These are phyloP conservation scores for Galagoides demidoff DNA, from an alignment of 2,797 vertebrate species.

Conservation along the genomic window DNA sequence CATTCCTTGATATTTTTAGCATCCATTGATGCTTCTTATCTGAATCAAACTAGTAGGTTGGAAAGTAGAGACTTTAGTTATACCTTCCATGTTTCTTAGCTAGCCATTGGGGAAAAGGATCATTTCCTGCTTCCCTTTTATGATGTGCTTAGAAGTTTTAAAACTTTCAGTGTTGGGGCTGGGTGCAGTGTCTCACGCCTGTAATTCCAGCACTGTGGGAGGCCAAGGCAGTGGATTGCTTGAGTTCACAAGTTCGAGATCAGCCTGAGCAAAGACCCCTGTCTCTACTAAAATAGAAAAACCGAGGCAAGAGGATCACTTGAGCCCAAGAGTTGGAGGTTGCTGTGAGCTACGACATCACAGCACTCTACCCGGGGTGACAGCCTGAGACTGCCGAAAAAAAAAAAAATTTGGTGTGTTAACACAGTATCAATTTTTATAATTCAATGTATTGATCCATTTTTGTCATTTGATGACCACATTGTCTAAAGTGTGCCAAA, in stretches of 20 bases:
- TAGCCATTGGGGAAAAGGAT: not conserved
- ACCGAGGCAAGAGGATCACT: too few species aligned
- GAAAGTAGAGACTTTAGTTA: not conserved
- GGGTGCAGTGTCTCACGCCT: too few species aligned
- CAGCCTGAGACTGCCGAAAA: too few species aligned
- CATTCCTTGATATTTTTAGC: not conserved
- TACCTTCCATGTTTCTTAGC: not conserved
- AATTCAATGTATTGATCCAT: not conserved
- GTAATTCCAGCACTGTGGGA: too few species aligned
- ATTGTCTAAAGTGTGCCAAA: not conserved
- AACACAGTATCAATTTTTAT: not conserved
- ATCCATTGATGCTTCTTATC: not conserved
- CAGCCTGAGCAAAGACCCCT: too few species aligned
- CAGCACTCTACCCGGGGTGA: too few species aligned
- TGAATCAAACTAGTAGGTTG: not conserved
- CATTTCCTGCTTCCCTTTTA: not conserved
- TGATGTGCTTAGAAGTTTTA: not conserved
- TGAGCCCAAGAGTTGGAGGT: too few species aligned
- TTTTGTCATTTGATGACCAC: slow-evolving; percentile 1
- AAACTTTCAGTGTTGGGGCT: not conserved
- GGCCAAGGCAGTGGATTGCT: too few species aligned
- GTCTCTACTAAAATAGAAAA: too few species aligned
- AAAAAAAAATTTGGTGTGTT: not conserved
- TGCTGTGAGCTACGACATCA: too few species aligned
- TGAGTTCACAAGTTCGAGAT: too few species aligned